Percentiles rank a stretch among this genome's conserved stretches.
phyloP scores from a whole-genome alignment of 2,113 vertebrate genomes.

The Heterocephalus glaber region DNA sequence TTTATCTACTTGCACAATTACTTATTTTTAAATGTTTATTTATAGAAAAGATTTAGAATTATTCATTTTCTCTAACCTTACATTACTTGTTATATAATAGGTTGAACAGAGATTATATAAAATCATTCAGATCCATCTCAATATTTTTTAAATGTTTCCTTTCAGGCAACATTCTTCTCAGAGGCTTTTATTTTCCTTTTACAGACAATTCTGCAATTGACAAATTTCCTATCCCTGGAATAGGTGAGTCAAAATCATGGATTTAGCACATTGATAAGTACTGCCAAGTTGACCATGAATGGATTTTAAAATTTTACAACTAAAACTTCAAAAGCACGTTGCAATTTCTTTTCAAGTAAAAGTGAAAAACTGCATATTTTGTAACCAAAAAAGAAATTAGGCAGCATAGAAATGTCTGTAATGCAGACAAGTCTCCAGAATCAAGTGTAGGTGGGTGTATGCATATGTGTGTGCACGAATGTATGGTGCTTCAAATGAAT shows the following conservation, averaged over 20 bases:
- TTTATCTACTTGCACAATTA: neutral
- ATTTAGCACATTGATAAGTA: neutral
- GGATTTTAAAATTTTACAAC: neutral
- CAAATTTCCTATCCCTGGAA: neutral
- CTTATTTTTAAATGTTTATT: neutral
- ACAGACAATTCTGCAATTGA: neutral
- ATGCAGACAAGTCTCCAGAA: neutral
- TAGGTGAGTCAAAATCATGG: neutral
- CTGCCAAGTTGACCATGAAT: neutral
- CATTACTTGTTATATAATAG: neutral
- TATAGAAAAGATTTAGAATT: neutral
- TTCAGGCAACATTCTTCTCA: neutral
- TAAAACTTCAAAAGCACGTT: neutral
- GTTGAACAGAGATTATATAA: neutral
- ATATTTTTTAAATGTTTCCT: neutral
- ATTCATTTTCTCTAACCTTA: neutral
- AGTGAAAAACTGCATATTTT: neutral
- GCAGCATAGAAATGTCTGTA: neutral
- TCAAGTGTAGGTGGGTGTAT: neutral
- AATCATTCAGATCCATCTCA: neutral
- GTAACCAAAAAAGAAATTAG: neutral
- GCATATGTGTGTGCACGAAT: fast-evolving
- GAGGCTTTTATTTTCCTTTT: neutral
- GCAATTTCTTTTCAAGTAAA: neutral
- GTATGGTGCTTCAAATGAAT: neutral